Base-by-base conservation (phyloP, 2,113 vertebrate species). In the Anoplopoma fimbria region DNA sequence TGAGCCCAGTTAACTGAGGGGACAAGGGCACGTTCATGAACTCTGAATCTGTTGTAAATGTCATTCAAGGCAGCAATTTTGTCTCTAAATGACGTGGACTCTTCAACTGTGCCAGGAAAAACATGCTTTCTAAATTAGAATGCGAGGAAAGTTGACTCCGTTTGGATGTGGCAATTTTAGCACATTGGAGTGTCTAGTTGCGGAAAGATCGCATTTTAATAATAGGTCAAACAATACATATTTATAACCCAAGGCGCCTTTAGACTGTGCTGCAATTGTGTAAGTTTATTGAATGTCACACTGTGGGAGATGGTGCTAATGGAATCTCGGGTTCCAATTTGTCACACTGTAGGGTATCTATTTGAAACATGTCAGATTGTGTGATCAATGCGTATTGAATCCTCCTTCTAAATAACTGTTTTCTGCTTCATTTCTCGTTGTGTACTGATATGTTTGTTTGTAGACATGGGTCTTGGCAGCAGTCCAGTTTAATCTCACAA, bases 311-410 rank as follows among this genome's bases (percentile, higher is more conserved):
- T 29, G 33, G n/a, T 34, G 38, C 33, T 12, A 29, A 31, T 58
- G 8, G 40, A 72, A 27, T 38, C 3, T n/a, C 25, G 23, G 23
- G 33, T 55, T 31, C 36, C 33, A 69, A 25, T 33, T 7, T 27
- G 47, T 53, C 31, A 36, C 21, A 55, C 13, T 70, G 42, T 21
- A 29, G 9, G 9, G 21, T 38, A 40, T 40, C 21, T 25, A 57
- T 71, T 38, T 71, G 33, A 71, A 55, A n/a, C 49, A 42, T 40
- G n/a, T 70, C 27, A 33, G 47, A 27, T 40, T 70, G 10, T 69
- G 42, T 9, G 9, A 19, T 33, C n/a, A n/a, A n/a, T n/a, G n/a
- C n/a, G n/a, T n/a, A n/a, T n/a, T n/a, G n/a, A 67, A 67, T 67
- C 6, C 21, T 47, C 15, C 15, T 15, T 1, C 4, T 47, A 47